phyloP scores from a whole-genome alignment of 2,888 invertebrate species.

The Dryobota labecula region DNA sequence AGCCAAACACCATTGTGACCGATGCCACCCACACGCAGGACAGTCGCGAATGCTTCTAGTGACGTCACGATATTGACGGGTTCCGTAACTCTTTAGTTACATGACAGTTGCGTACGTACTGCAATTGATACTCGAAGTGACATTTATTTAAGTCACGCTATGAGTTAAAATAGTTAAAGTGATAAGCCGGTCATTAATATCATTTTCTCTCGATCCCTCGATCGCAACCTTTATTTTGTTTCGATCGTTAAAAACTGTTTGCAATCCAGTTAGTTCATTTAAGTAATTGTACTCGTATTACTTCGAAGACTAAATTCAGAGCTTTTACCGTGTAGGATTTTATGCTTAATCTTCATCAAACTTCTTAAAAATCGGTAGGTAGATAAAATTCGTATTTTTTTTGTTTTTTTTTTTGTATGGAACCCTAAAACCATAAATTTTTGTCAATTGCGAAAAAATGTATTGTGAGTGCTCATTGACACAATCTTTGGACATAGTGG shows the following conservation, averaged over 20 bases:
- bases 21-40: conserved; percentile 83
- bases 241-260: no score
- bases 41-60: conserved; percentile 66
- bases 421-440: conserved; percentile 35
- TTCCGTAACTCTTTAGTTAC: conserved; percentile 40
- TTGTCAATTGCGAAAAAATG: conserved; percentile 62
- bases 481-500: conserved; percentile 78
- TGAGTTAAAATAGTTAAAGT: not conserved
- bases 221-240: no score
- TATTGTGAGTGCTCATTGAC: conserved; percentile 74
- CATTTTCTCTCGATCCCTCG: no score
- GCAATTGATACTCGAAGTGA: not conserved
- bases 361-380: not conserved
- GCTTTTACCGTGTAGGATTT: no score
- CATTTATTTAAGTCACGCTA: no score
- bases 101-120: not conserved
- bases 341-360: no score
- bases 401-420: conserved; percentile 1
- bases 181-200: not conserved
- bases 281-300: not conserved
- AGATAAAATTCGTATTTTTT: not conserved
- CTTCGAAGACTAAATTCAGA: not conserved
- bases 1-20: conserved; percentile 88
- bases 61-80: conserved; percentile 31
- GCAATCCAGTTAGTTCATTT: not conserved